Evolutionary conservation across 2,113 vertebrate species (phyloP).

Genomic region (Trochalopteron elliotii): DNA sequence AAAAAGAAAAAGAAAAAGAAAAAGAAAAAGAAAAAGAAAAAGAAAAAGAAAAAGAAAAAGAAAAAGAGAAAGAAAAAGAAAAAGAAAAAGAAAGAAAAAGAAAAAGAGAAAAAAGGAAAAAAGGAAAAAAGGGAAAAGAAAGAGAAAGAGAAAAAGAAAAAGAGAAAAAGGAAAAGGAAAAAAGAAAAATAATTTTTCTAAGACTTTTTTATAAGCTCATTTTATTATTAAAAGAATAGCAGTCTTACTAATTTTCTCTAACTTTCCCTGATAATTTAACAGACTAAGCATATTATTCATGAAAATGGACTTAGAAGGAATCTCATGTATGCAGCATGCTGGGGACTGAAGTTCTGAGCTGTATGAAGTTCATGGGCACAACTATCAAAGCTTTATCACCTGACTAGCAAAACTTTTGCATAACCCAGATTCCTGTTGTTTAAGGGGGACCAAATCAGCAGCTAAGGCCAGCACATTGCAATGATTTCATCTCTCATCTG

Average conservation of each 20-base stretch:
- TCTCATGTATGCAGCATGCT: neutral
- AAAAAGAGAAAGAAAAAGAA: too few species aligned
- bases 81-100: too few species aligned
- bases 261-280: neutral
- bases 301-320: neutral
- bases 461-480: neutral
- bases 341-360: neutral
- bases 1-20: fast-evolving
- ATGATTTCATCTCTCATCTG: neutral
- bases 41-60: too few species aligned
- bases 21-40: too few species aligned
- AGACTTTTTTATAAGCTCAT: neutral
- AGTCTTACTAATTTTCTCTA: neutral
- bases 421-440: neutral
- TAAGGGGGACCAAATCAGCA: neutral
- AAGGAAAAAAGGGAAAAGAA: fast-evolving
- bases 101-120: too few species aligned
- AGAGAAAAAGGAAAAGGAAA: fast-evolving
- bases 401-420: neutral
- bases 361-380: neutral
- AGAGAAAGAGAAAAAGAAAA: too few species aligned
- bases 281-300: neutral
- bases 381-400: neutral
- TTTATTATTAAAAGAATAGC: neutral
- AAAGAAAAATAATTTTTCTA: neutral